Base-by-base conservation (phyloP, 1,140 invertebrate genomes). In the Mizuhopecten yessoensis region DNA sequence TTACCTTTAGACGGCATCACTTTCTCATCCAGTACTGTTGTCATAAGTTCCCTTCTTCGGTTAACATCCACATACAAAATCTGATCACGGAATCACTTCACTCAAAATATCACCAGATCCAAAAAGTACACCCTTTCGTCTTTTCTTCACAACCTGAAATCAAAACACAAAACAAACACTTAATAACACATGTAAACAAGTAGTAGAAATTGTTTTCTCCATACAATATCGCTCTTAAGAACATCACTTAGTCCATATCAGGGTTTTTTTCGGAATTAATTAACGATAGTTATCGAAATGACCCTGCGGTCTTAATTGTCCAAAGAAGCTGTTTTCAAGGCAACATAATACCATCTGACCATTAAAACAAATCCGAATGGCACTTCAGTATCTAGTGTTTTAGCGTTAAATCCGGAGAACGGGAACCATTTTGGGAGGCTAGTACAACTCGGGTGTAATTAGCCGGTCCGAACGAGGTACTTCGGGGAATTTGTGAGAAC, bases 1-100 rank as follows among this genome's bases (percentile, higher is more conserved):
- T n/a, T n/a, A 90, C 90, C 90, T 90, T 90, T 90, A 23, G 90
- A 90, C 90, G 90, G 90, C 90, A 90, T 90, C 10, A 34, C 88
- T 57, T 90, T 86, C 33, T 90, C 90, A 34, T 90, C 86, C 34
- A 88, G 23, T 33, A 87, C 29, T 86, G 90, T 86, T 57, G 90
- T 90, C 90, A 90, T 90, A 88, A 42, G 90, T 49, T 86, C 34
- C 39, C 88, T n/a, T 86, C 34, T 29, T 89, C 49, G 15, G 34
- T 45, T n/a, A 36, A 36, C 87, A 33, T 75, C n/a, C 57, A 75
- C 57, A 75, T 75, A 29, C 57, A 75, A 29, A 75, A 75, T 39
- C 17, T 75, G 29, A 75, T 29, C 57, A 75, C 57, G 23, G 57
- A 29, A 75, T 13, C n/a, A 75, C n/a, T 75, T 75, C n/a, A 75